Evolutionary conservation across 1,140 invertebrate species (phyloP).

Genomic region (Penaeus japonicus): DNA sequence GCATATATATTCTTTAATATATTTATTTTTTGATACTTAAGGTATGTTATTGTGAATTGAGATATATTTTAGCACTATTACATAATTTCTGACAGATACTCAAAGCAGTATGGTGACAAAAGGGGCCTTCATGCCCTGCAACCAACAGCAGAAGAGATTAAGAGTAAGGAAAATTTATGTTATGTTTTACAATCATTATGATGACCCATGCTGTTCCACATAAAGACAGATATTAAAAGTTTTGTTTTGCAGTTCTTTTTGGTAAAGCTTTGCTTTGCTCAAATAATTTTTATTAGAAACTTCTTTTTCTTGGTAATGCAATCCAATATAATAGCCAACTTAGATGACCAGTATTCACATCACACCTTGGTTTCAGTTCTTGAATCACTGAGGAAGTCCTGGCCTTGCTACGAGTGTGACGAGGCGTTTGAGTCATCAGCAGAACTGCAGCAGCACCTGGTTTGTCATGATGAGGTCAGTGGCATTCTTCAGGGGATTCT

Average conservation of each 20-base stretch:
- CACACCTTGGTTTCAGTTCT: not conserved
- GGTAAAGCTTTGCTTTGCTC: too few species aligned
- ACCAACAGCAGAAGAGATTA: constrained; percentile 63
- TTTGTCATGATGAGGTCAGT: constrained; percentile 66
- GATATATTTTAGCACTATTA: not conserved
- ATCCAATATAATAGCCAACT: too few species aligned
- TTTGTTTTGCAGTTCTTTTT: too few species aligned
- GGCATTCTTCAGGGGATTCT: not conserved
- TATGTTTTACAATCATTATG: constrained; percentile 46
- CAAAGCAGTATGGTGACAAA: constrained; percentile 69
- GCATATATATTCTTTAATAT: too few species aligned
- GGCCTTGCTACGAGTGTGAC: constrained; percentile 70
- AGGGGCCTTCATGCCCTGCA: constrained; percentile 65
- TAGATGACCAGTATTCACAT: not conserved
- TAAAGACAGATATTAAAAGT: not conserved
- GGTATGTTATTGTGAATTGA: too few species aligned
- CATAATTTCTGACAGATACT: constrained; percentile 61
- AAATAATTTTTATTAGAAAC: too few species aligned
- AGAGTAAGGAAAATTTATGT: constrained; percentile 56
- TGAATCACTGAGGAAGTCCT: constrained; percentile 60
- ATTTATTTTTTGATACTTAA: too few species aligned
- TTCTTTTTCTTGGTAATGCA: too few species aligned
- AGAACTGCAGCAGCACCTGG: constrained; percentile 70
- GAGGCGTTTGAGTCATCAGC: constrained; percentile 68
- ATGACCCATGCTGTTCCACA: not conserved